Conservation (phyloP, 2,113 vertebrate species). For the Solea senegalensis region DNA sequence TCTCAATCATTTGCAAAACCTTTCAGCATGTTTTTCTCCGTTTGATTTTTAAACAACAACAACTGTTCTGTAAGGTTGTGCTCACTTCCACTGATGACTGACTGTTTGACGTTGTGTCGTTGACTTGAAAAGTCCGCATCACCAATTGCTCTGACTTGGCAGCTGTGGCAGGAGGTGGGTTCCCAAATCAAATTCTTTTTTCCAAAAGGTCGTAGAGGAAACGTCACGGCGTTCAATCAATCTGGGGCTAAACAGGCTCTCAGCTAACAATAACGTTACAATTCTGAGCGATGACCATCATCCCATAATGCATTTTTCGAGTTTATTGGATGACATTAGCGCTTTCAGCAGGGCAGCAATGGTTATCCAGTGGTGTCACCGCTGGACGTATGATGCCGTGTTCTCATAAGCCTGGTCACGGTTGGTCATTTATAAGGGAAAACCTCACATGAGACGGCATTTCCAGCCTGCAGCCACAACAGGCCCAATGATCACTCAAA, state of each 20-base stretch:
- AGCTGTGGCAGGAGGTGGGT: conserved; percentile 22
- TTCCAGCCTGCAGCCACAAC: no score
- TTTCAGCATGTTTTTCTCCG: background rate
- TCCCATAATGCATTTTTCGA: conserved; percentile 39
- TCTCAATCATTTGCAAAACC: no score
- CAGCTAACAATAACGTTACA: conserved; percentile 46
- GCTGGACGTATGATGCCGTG: conserved; percentile 1
- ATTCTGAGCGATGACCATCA: conserved; percentile 34
- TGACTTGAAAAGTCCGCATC: conserved; percentile 14
- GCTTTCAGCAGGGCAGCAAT: no score
- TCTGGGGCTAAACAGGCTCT: conserved; percentile 29
- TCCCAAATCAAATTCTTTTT: conserved; percentile 44
- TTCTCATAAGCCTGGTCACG: conserved; percentile 18
- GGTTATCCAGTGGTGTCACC: background rate
- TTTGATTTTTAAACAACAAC: background rate
- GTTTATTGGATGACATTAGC: conserved; percentile 6
- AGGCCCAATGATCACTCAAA: conserved; percentile 20
- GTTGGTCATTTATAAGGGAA: conserved; percentile 4
- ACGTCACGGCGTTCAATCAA: conserved; percentile 53
- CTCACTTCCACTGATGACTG: conserved; percentile 23
- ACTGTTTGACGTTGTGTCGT: conserved; percentile 29
- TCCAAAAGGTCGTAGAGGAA: conserved; percentile 57
- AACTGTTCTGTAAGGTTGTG: no score
- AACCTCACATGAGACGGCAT: background rate
- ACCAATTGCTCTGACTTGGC: conserved; percentile 26